Evolutionary conservation across 2,113 vertebrate species (phyloP).

Genomic region (Calypte anna): DNA sequence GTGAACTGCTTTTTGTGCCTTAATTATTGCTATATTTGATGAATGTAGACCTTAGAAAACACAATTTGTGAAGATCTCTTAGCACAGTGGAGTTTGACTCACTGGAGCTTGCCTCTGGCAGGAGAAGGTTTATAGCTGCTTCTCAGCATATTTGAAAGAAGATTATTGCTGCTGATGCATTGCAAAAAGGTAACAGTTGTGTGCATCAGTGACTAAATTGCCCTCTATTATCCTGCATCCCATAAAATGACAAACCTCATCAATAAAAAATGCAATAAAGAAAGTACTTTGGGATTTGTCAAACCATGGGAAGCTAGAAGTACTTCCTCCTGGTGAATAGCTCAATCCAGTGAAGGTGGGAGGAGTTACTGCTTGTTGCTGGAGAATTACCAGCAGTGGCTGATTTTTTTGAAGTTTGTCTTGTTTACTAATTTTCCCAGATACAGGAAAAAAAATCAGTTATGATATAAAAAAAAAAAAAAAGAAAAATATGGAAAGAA

Average conservation of each 20-base stretch:
- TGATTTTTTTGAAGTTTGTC: background rate
- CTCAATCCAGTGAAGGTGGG: background rate
- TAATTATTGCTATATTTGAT: background rate
- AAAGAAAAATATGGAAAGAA: background rate
- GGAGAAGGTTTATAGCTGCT: conserved; percentile 57
- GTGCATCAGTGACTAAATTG: conserved; percentile 69
- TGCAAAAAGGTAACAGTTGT: conserved; percentile 66
- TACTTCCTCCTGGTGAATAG: conserved; percentile 24
- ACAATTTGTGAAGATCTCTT: background rate
- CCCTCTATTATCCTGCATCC: conserved; percentile 53
- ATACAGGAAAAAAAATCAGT: background rate
- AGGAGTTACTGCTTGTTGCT: conserved; percentile 6
- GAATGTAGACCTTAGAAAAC: background rate
- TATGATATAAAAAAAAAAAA: background rate
- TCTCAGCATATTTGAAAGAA: conserved; percentile 44
- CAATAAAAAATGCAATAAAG: conserved; percentile 58
- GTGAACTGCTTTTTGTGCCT: background rate
- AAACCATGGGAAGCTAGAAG: conserved; percentile 22
- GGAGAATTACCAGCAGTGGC: background rate
- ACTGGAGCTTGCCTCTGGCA: conserved; percentile 48
- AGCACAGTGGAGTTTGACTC: background rate
- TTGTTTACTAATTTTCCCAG: background rate
- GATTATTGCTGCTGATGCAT: conserved; percentile 61
- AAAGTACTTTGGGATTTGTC: conserved; percentile 32
- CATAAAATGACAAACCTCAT: conserved; percentile 67